Conservation (phyloP, 2,888 invertebrate species). For the Mesochorus sp. region DNA sequence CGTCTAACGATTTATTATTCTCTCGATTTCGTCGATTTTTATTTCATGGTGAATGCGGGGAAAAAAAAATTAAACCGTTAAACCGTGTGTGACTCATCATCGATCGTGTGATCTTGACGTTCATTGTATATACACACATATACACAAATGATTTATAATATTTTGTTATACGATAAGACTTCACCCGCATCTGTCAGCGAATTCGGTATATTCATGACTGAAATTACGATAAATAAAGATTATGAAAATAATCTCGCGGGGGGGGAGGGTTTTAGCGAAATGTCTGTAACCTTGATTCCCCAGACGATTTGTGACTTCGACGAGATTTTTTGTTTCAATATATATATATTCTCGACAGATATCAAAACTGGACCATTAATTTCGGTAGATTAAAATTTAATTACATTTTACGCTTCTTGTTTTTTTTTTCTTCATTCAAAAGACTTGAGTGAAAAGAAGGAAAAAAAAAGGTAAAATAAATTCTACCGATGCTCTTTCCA, state of each 20-base stretch:
- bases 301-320: too few species aligned
- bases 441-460: too few species aligned
- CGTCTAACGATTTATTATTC: slow-evolving; percentile 30
- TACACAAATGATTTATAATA: slow-evolving; percentile 52
- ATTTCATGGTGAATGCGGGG: slow-evolving; percentile 7
- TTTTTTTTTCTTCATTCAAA: too few species aligned
- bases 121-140: too few species aligned
- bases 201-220: neutral
- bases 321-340: too few species aligned
- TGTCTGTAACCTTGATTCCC: too few species aligned
- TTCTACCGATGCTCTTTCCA: slow-evolving; percentile 14
- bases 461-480: slow-evolving; percentile 40
- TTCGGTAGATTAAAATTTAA: too few species aligned
- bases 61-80: slow-evolving; percentile 34
- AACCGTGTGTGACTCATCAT: slow-evolving; percentile 34
- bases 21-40: slow-evolving; percentile 22
- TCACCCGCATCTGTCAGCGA: slow-evolving; percentile 33
- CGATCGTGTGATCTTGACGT: slow-evolving; percentile 36
- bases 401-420: too few species aligned
- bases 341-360: too few species aligned
- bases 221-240: neutral
- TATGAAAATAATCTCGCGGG: too few species aligned
- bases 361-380: too few species aligned
- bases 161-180: slow-evolving; percentile 48
- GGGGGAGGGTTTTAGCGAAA: too few species aligned